phyloP scores from a whole-genome alignment of 2,797 vertebrate genomes.

The Clamator glandarius region DNA sequence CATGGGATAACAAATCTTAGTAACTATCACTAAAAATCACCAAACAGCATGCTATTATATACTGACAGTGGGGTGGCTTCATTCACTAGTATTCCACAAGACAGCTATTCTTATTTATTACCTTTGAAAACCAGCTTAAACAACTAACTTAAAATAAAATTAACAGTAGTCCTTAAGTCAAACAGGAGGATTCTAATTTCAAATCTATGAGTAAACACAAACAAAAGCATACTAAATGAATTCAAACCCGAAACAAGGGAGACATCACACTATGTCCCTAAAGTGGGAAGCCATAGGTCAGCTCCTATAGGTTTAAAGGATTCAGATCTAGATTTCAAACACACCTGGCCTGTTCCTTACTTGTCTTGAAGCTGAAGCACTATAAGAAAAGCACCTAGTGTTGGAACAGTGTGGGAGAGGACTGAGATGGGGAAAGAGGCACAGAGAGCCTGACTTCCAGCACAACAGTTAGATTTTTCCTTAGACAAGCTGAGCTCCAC shows the following conservation, averaged over 20 bases:
- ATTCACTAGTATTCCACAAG: background rate
- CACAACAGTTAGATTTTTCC: background rate
- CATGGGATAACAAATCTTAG: background rate
- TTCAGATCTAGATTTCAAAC: background rate
- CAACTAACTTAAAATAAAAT: background rate
- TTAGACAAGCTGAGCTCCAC: background rate
- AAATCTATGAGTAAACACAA: background rate
- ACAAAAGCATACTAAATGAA: background rate
- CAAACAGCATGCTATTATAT: background rate
- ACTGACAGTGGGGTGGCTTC: background rate
- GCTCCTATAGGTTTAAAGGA: background rate
- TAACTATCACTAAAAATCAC: background rate
- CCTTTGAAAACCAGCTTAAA: background rate
- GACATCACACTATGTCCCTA: background rate
- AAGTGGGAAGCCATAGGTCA: background rate
- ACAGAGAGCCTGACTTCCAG: background rate
- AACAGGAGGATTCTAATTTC: background rate
- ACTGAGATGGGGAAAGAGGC: background rate
- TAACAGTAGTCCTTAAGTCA: background rate
- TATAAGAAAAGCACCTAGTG: background rate
- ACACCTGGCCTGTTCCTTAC: background rate
- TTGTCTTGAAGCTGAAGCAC: background rate
- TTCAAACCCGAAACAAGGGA: background rate
- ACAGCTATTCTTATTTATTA: background rate
- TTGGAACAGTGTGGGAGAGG: fast-evolving